These are phyloP conservation scores for Ageneiosus marmoratus DNA, from an alignment of 2,113 vertebrate genomes.

Conservation along the genomic window DNA sequence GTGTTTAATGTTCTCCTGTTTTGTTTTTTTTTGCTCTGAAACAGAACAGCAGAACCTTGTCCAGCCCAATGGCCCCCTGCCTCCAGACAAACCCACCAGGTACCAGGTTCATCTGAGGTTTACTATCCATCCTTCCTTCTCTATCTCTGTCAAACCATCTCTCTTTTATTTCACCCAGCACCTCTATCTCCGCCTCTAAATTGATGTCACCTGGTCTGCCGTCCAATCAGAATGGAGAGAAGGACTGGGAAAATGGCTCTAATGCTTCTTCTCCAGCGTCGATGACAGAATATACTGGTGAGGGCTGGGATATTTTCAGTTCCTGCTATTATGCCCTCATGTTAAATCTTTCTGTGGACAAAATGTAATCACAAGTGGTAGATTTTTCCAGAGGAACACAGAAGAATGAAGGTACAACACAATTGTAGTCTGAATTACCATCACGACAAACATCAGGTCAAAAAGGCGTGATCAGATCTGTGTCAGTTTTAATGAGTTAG, in stretches of 20 bases:
- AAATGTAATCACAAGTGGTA: neutral
- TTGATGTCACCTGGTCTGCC: slow-evolving; percentile 75
- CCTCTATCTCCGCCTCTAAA: slow-evolving; percentile 74
- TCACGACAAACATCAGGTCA: neutral
- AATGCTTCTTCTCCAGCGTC: slow-evolving; percentile 81
- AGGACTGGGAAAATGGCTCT: slow-evolving; percentile 81
- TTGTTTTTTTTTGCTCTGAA: neutral
- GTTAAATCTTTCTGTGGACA: neutral
- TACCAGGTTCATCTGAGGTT: neutral
- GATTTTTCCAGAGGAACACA: neutral
- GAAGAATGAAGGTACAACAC: neutral
- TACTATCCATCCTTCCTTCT: neutral
- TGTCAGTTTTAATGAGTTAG: neutral
- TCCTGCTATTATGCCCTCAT: neutral
- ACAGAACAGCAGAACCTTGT: slow-evolving; percentile 20
- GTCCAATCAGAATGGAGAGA: slow-evolving; percentile 75
- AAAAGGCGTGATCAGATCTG: neutral
- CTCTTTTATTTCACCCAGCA: slow-evolving; percentile 47
- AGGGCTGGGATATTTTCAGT: neutral
- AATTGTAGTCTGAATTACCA: neutral
- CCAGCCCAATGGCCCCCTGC: neutral
- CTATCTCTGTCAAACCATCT: neutral
- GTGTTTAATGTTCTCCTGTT: neutral
- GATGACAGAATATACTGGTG: slow-evolving; percentile 85
- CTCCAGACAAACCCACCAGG: slow-evolving; percentile 31